These are phyloP conservation scores for Eristalis intricaria DNA, from an alignment of 2,888 invertebrate genomes.

Conservation along the genomic window DNA sequence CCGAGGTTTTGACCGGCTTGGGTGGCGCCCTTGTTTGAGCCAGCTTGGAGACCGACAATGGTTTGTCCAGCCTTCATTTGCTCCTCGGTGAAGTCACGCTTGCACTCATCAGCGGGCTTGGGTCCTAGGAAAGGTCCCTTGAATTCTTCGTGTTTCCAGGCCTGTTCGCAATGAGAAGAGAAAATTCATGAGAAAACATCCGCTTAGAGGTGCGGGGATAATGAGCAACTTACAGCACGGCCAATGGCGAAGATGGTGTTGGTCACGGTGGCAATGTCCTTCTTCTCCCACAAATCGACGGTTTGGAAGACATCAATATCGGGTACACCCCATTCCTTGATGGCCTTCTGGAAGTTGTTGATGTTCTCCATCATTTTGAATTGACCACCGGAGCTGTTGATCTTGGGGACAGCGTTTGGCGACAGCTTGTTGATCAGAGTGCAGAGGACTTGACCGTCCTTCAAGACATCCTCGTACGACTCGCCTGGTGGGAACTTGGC, in stretches of 20 bases:
- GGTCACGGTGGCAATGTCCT: constrained; percentile 92
- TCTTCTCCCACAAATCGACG: constrained; percentile 97
- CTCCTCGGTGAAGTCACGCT: constrained; percentile 96
- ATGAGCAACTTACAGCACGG: constrained; percentile 85
- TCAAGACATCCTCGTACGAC: constrained; percentile 92
- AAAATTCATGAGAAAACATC: not conserved
- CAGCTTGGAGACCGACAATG: constrained; percentile 96
- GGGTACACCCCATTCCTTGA: constrained; percentile 93
- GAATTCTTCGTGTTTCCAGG: constrained; percentile 92
- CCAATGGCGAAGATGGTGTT: constrained; percentile 93
- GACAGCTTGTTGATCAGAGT: constrained; percentile 95
- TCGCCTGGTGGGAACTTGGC: constrained; percentile 93
- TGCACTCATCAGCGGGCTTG: constrained; percentile 96
- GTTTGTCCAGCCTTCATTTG: constrained; percentile 93
- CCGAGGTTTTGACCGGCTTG: constrained; percentile 96
- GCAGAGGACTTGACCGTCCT: constrained; percentile 96
- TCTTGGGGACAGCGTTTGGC: constrained; percentile 93
- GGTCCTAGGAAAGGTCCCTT: constrained; percentile 95
- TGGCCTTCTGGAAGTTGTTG: constrained; percentile 93
- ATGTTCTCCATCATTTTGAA: constrained; percentile 99
- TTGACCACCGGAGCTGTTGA: constrained; percentile 96
- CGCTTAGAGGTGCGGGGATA: not conserved
- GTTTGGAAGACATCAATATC: constrained; percentile 98
- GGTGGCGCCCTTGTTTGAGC: constrained; percentile 97
- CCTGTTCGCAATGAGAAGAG: constrained; percentile 82